Percentiles rank a stretch among this genome's conserved stretches.
These are phyloP conservation scores for Adelognathus sp. DNA, from an alignment of 2,888 invertebrate genomes.

Conservation along the genomic window DNA sequence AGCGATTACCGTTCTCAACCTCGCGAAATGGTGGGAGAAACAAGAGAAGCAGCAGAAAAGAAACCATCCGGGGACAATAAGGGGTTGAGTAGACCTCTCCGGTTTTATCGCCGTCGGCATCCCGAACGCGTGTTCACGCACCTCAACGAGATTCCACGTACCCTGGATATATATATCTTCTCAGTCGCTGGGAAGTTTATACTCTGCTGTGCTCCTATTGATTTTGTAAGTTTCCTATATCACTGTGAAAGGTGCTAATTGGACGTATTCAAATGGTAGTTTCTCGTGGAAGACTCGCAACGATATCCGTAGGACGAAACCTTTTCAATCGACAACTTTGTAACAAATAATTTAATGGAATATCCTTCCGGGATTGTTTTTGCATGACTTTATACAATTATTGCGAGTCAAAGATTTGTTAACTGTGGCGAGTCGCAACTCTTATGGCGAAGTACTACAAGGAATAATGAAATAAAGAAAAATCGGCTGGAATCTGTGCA, in stretches of 20 bases:
- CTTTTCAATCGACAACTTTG: too few species aligned
- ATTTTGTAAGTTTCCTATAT: not conserved
- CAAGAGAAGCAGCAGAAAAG: conserved; percentile 27
- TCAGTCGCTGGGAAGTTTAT: not conserved
- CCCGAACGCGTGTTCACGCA: conserved; percentile 15
- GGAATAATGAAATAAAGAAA: too few species aligned
- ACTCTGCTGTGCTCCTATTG: not conserved
- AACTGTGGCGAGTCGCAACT: too few species aligned
- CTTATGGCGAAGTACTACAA: too few species aligned
- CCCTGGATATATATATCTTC: not conserved
- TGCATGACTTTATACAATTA: too few species aligned
- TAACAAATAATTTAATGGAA: too few species aligned
- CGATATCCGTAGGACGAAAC: too few species aligned
- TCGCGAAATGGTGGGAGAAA: conserved; percentile 11
- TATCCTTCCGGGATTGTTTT: too few species aligned
- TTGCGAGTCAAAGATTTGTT: too few species aligned
- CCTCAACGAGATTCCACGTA: conserved; percentile 23
- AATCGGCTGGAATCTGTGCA: too few species aligned
- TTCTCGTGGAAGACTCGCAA: too few species aligned
- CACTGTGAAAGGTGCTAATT: not conserved
- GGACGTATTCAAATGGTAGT: not conserved
- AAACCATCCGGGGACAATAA: conserved; percentile 22
- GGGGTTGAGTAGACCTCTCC: conserved; percentile 29
- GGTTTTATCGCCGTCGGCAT: conserved; percentile 41
- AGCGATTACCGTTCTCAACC: conserved; percentile 37